These are phyloP conservation scores for Echinarachnius parma DNA, from an alignment of 53 echinoderm and acorn worm species.

Conservation along the genomic window DNA sequence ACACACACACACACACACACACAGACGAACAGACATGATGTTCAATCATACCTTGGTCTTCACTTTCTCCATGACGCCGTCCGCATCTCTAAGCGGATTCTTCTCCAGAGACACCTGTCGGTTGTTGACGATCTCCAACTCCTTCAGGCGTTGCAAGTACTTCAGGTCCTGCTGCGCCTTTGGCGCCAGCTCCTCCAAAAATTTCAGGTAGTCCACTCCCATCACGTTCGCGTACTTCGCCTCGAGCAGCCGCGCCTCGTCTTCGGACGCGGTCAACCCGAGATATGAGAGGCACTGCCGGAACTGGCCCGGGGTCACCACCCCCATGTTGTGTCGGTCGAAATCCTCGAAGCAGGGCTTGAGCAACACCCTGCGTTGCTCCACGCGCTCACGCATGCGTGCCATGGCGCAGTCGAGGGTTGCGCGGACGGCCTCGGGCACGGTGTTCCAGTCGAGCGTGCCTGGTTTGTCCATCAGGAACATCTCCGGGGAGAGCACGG, in stretches of 20 bases:
- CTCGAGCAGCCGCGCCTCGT: constrained; percentile 81
- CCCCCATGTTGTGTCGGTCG: constrained; percentile 91
- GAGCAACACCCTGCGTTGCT: constrained; percentile 76
- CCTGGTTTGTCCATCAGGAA: constrained; percentile 88
- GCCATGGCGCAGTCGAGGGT: constrained; percentile 64
- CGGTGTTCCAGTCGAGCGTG: constrained; percentile 77
- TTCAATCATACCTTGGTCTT: constrained; percentile 73
- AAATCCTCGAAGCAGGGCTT: constrained; percentile 98
- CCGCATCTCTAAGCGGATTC: constrained; percentile 68
- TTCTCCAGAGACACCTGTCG: constrained; percentile 64
- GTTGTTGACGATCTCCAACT: constrained; percentile 65
- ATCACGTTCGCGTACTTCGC: constrained; percentile 80
- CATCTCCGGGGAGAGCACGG: constrained; percentile 55
- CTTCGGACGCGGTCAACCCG: constrained; percentile 73
- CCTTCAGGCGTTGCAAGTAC: constrained; percentile 60
- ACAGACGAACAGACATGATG: not conserved
- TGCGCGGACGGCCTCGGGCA: constrained; percentile 14
- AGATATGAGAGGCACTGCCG: constrained; percentile 92
- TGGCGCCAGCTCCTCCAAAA: constrained; percentile 85
- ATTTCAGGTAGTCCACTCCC: constrained; percentile 86
- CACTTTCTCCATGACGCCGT: constrained; percentile 84
- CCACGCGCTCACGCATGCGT: constrained; percentile 75
- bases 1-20: not conserved
- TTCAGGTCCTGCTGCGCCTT: constrained; percentile 64
- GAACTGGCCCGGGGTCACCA: constrained; percentile 92